These are phyloP conservation scores for Actias luna DNA, from an alignment of 2,888 invertebrate species.

Conservation along the genomic window DNA sequence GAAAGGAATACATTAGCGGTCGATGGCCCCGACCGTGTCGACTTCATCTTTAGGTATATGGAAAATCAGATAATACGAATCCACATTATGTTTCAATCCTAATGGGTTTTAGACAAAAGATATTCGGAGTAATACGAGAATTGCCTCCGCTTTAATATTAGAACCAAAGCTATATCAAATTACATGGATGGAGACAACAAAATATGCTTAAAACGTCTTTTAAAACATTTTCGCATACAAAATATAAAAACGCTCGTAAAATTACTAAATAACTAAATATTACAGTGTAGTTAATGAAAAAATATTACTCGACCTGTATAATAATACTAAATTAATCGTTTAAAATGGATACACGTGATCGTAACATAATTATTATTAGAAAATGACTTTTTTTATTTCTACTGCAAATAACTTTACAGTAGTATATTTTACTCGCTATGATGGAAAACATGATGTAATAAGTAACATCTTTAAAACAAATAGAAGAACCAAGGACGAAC, in stretches of 20 bases:
- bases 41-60: slow-evolving; percentile 33
- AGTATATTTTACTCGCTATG: neutral
- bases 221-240: neutral
- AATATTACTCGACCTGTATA: neutral
- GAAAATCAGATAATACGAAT: slow-evolving; percentile 40
- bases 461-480: neutral
- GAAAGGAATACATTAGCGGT: slow-evolving; percentile 74
- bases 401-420: neutral
- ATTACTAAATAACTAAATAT: too few species aligned
- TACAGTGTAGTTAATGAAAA: neutral
- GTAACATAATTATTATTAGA: neutral
- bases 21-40: slow-evolving; percentile 44
- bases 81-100: slow-evolving; percentile 33
- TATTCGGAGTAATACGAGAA: slow-evolving; percentile 19
- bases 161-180: neutral
- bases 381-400: neutral
- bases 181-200: neutral
- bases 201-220: neutral
- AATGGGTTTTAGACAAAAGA: slow-evolving; percentile 33
- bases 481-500: neutral
- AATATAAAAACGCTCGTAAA: neutral
- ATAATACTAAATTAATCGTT: neutral
- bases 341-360: neutral
- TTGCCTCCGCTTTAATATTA: neutral
- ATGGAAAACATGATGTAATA: neutral